Conservation (phyloP, 2,797 vertebrate genomes). For the Champsocephalus gunnari region DNA sequence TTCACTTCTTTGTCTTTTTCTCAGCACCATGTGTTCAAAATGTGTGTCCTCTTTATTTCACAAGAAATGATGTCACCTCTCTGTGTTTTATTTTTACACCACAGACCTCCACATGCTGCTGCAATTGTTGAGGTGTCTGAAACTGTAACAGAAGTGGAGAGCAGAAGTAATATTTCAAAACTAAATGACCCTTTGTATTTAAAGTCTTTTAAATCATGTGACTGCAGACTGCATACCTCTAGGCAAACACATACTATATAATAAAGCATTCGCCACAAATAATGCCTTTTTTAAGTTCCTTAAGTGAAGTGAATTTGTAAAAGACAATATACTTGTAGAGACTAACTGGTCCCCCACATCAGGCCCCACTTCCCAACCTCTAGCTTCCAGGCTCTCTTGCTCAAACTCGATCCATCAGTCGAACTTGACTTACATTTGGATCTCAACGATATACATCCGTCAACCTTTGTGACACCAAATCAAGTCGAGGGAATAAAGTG, state of each 20-base stretch:
- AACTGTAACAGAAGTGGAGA: conserved; percentile 2
- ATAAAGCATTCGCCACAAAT: no score
- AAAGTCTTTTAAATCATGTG: not conserved
- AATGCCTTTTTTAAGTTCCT: no score
- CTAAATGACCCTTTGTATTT: not conserved
- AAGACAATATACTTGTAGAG: not conserved
- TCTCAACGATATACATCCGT: no score
- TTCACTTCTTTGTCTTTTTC: not conserved
- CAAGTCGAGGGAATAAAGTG: no score
- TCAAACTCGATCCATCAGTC: no score
- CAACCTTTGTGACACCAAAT: no score
- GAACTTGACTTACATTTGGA: no score
- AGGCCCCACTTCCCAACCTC: no score
- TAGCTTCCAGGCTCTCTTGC: no score
- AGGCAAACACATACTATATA: not conserved
- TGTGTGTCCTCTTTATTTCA: conserved; percentile 3
- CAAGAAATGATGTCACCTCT: conserved; percentile 57
- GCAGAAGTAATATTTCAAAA: conserved; percentile 3
- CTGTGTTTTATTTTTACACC: conserved; percentile 17
- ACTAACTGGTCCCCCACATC: no score
- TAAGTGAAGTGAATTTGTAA: not conserved
- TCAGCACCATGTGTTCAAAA: conserved; percentile 19
- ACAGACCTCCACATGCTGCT: conserved; percentile 2
- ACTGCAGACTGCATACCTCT: not conserved
- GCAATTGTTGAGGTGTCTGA: conserved; percentile 16